Base-by-base conservation (phyloP, 2,797 vertebrate genomes). In the Todus mexicanus region DNA sequence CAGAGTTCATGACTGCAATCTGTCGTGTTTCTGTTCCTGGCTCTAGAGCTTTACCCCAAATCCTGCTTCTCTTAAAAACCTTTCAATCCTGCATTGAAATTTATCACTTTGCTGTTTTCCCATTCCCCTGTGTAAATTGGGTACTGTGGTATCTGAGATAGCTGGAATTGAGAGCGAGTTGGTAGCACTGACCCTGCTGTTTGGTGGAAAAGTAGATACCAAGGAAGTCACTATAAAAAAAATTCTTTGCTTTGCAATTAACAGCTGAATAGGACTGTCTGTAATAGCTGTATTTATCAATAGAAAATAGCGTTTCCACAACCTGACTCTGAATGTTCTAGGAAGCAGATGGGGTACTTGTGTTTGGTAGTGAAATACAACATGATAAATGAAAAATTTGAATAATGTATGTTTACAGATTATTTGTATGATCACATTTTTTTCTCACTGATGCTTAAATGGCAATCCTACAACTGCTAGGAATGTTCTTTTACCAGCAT, bases 1-100 rank as follows among this genome's bases (percentile, higher is more conserved):
- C 96, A 95, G 92, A 77, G 84, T 84, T 90, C 69, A 10, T 66
- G 81, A 59, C 92, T 94, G 78, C 94, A 93, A 92, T 94, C 95
- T 94, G 95, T 73, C 84, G 63, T 90, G 90, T 83, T 94, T 77
- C 81, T 70, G 2, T 90, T 63, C 66, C 50, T 65, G 35, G 11
- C 81, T 80, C 78, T 37, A 19, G 75, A 95, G 78, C 94, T 70
- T 75, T 71, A 17, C 50, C 59, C 70, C 43, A 51, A 37, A 70
- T 57, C 63, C 42, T 3, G 0, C 25, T 83, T 66, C 79, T 83
- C 51, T 81, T 63, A 29, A 69, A 93, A 81, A 69, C 35, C 70
- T 84, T 81, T 60, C 43, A 42, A 0, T 83, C 90, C 73, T 31
- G 7, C 71, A 22, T 25, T 81, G 50, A 87, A 95, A 85, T 92